A percentile compares a stretch with the other conserved stretches of the same genome.
Evolutionary conservation across 2,888 invertebrate species (phyloP).

Genomic region (Sinelater perroti): DNA sequence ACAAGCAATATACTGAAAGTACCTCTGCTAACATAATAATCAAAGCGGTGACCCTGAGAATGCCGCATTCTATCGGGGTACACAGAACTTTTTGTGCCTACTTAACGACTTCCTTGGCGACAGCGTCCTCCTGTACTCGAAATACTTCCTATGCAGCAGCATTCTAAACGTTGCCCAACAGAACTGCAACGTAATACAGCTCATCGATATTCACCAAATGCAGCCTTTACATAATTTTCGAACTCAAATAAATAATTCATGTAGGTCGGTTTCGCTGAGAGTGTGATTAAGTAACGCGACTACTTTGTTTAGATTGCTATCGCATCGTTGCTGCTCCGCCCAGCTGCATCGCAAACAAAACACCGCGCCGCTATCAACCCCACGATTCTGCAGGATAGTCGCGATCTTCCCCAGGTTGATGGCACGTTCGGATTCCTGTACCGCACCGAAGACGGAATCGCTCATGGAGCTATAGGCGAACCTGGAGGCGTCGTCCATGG

Average conservation of each 20-base stretch:
- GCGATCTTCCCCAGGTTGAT: conserved; percentile 57
- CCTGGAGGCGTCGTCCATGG: conserved; percentile 57
- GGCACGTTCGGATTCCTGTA: conserved; percentile 61
- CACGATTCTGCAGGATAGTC: conserved; percentile 57
- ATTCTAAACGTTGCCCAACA: conserved; percentile 1
- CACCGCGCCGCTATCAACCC: conserved; percentile 46
- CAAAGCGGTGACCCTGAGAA: conserved; percentile 20
- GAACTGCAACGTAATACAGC: neutral
- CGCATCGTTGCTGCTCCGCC: neutral
- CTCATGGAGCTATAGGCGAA: conserved; percentile 58
- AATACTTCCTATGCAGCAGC: conserved; percentile 22
- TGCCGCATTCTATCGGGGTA: conserved; percentile 23
- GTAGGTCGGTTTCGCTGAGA: too few relatives aligned
- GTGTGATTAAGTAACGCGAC: too few relatives aligned
- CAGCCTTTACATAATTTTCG: conserved; percentile 3
- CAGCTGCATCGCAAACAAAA: neutral
- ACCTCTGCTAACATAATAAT: conserved; percentile 4
- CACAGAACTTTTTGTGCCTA: conserved; percentile 23
- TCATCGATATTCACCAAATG: conserved; percentile 8
- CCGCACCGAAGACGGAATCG: conserved; percentile 60
- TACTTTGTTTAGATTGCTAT: conserved; percentile 4
- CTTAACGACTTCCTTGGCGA: conserved; percentile 19
- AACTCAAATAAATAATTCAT: conserved; percentile 9
- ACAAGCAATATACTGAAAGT: conserved; percentile 2
- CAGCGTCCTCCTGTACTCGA: neutral